Percentiles rank a stretch among this genome's conserved stretches.
These are phyloP conservation scores for Bilobella aurantiaca DNA, from an alignment of 1,140 invertebrate genomes.

Conservation along the genomic window DNA sequence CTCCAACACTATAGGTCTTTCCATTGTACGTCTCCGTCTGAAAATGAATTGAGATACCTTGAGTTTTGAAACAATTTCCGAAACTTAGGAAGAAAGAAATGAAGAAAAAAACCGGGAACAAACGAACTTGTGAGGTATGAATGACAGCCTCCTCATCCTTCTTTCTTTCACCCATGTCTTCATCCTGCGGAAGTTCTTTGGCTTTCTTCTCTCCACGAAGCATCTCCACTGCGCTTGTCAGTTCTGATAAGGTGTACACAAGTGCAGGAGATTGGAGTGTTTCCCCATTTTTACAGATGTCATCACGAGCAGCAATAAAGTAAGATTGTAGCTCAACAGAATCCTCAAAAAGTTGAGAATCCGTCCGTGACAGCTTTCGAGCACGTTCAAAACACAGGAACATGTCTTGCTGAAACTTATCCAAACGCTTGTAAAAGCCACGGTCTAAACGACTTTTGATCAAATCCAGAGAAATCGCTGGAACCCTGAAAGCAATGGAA, in stretches of 20 bases:
- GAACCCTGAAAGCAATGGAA: constrained; percentile 45
- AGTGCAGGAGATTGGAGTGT: constrained; percentile 77
- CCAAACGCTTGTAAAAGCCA: constrained; percentile 80
- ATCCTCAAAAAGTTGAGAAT: constrained; percentile 91
- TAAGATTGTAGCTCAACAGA: constrained; percentile 84
- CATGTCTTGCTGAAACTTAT: constrained; percentile 92
- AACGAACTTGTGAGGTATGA: constrained; percentile 27
- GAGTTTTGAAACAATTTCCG: background rate
- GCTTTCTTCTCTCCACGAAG: constrained; percentile 64
- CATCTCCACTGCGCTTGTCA: constrained; percentile 61
- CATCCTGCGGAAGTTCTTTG: constrained; percentile 60
- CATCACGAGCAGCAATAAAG: constrained; percentile 61
- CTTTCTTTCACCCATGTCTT: constrained; percentile 49
- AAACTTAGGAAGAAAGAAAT: no score
- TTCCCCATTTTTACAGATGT: constrained; percentile 64
- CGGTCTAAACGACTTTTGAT: constrained; percentile 74
- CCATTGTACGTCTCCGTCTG: constrained; percentile 51
- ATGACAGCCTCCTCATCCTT: constrained; percentile 30
- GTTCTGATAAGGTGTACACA: constrained; percentile 60
- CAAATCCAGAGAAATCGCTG: constrained; percentile 69
- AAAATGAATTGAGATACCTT: background rate
- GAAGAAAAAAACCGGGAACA: background rate
- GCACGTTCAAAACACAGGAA: constrained; percentile 88
- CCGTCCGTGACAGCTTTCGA: constrained; percentile 69
- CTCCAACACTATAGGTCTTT: constrained; percentile 64